Conservation (phyloP, 35 echinoderm and acorn worm species). For the Ptychodera flava region DNA sequence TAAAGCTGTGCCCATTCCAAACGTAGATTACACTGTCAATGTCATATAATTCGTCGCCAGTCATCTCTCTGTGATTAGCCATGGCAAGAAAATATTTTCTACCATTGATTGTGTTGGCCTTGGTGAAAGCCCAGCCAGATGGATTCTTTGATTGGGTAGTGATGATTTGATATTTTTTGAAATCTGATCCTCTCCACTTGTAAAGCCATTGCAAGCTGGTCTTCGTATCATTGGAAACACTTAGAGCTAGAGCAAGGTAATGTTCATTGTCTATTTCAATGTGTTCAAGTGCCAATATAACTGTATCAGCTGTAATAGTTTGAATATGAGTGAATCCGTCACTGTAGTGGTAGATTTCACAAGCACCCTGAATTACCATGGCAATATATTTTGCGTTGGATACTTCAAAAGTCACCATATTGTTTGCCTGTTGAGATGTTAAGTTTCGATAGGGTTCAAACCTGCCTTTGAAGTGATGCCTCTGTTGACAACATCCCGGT, state of each 20-base stretch:
- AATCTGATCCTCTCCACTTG: neutral
- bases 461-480: neutral
- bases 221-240: neutral
- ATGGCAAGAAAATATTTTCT: neutral
- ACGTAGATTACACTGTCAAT: neutral
- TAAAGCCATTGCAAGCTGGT: neutral
- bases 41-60: neutral
- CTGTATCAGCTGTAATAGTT: neutral
- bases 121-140: neutral
- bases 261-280: neutral
- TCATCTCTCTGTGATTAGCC: neutral
- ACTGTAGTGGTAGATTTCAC: neutral
- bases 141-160: neutral
- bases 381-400: neutral
- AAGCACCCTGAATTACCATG: neutral
- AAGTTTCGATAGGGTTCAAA: neutral
- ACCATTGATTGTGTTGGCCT: neutral
- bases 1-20: neutral
- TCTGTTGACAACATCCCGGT: neutral
- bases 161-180: neutral
- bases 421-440: neutral
- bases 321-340: neutral
- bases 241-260: neutral
- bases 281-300: neutral
- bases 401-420: neutral